Evolutionary conservation across 2,113 vertebrate species (phyloP), one percentile per base, ranked within the genome.

Genomic region (Craseonycteris thonglongyai): DNA sequence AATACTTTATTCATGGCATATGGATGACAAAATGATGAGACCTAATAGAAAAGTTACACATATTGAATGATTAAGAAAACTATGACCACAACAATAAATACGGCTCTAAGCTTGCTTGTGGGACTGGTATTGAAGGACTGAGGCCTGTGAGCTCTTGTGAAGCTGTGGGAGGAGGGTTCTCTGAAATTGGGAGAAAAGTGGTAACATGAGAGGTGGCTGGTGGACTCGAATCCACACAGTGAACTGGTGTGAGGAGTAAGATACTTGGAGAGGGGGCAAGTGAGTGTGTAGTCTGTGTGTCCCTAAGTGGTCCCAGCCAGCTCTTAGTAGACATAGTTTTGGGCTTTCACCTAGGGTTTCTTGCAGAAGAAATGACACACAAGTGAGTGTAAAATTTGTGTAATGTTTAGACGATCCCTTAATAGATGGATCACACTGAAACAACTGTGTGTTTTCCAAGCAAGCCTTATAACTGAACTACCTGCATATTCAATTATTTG

Each of bases 281-380:
- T 1, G 0, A 0, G 6, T 6, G 10, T 18, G 45, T 7, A 5
- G 2, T 56, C 47, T 15, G 19, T 61, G 21, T 19, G 9, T 9
- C 3, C 18, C 18, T 9, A 11, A 14, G 3, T 13, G 66, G 19
- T 13, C 38, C 40, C 2, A 0, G 16, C 56, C 28, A 49, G 28
- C 30, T 24, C n/a, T n/a, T n/a, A n/a, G n/a, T n/a, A n/a, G 11
- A n/a, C 4, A 1, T 8, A 4, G 10, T 26, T 47, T 65, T 69
- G 40, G 24, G 3, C 82, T 65, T 79, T 45, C 30, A 26, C 38
- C 51, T 24, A 22, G 35, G n/a, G 15, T 63, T 71, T 94, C 63
- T 54, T n/a, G 3, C 16, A 16, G 15, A 71, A 42, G 66, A 56
- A 58, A 76, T 5, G 19, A 16, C 30, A 19, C 47, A 49, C 4